Evolutionary conservation across 2,888 invertebrate species (phyloP).

Genomic region (Polymixis flavicincta): DNA sequence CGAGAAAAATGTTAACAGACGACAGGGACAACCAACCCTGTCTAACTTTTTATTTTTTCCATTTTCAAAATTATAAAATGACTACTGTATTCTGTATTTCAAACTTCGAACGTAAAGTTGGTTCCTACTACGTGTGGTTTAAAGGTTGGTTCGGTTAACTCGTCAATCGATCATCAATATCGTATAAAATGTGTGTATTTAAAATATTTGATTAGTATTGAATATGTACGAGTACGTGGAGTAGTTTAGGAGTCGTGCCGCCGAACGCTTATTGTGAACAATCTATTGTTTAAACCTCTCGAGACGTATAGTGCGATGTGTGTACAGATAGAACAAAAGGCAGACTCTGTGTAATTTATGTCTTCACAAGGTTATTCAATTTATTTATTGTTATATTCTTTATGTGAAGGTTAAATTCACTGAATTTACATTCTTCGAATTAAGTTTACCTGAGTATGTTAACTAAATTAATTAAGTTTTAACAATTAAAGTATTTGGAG

Average conservation of each 20-base stretch:
- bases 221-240: conserved; percentile 34
- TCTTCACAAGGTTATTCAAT: not conserved
- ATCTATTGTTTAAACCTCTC: conserved; percentile 64
- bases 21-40: conserved; percentile 25
- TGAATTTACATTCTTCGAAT: not conserved
- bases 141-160: conserved; percentile 11
- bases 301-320: conserved; percentile 38
- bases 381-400: not conserved
- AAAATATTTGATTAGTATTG: conserved; percentile 49
- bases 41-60: conserved; percentile 45
- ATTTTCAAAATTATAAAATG: conserved; percentile 37
- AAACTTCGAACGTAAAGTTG: conserved; percentile 31
- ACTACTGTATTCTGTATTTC: conserved; percentile 17
- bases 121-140: conserved; percentile 7
- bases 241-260: conserved; percentile 39
- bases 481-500: not conserved
- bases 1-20: conserved; percentile 41
- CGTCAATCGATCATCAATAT: conserved; percentile 9
- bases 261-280: conserved; percentile 56
- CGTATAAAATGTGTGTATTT: conserved; percentile 30
- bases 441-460: not conserved
- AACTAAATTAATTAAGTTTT: not conserved
- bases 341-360: not conserved
- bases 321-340: conserved; percentile 49
- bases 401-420: not conserved